Evolutionary conservation across 2,797 vertebrate species (phyloP), one percentile per base, ranked within the genome.

Genomic region (Sebastes vulpes): DNA sequence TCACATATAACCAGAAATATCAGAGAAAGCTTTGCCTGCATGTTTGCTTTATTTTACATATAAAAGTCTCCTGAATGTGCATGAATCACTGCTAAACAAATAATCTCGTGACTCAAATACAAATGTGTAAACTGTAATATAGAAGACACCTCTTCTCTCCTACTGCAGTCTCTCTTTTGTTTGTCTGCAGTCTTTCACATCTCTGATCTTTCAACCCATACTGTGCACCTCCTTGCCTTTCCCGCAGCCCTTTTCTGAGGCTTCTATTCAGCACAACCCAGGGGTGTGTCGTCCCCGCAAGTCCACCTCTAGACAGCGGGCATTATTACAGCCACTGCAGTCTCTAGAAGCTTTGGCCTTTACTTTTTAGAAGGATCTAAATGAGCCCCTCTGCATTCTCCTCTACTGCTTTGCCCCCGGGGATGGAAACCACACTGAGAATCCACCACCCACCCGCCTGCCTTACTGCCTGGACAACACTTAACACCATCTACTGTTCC

Each of bases 361-460:
- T 89, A 42, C 50, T 77, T 80, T 91, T 85, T 60, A 65, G 56
- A 70, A 69, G 64, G 63, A 88, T 84, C 88, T 89, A 91, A 94
- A 92, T 90, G 81, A 90, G 82, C 74, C 81, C 73, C 75, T 90
- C 79, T 86, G 65, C 74, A 90, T 91, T 92, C 90, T 90, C 77
- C 65, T 88, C 75, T 69, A 82, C 71, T 79, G 79, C 76, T 86
- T 84, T 76, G 52, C 77, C 84, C 84, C 88, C 50, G 38, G 81
- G 89, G 88, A 78, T 79, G 52, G 79, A 86, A 75, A 71, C 75
- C 91, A 86, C 72, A 78, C 74, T 63, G 90, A 88, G 74, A 88
- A 77, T 32, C 75, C 81, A 67, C 65, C 87, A 82, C 68, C 83
- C 78, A 84, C 85, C 87, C 76, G 75, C 76, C 77, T 65, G 54